Evolutionary conservation across 2,797 vertebrate genomes (phyloP).

Genomic region (Parambassis ranga): DNA sequence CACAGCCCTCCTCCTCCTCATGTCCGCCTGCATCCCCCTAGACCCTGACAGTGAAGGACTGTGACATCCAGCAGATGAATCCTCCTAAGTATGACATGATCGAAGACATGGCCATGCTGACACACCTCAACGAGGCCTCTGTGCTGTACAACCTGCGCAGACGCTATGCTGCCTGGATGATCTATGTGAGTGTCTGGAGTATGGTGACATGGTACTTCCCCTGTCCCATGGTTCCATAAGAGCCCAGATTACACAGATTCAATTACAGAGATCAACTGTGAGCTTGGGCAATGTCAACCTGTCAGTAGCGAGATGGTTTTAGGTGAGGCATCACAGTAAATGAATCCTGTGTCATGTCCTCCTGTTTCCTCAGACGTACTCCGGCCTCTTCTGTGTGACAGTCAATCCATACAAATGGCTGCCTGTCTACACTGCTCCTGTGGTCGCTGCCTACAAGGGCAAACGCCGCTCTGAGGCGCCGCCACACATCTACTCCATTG

Average conservation of each 20-base stretch:
- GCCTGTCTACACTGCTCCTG: constrained; percentile 86
- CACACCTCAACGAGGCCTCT: constrained; percentile 90
- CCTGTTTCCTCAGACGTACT: constrained; percentile 85
- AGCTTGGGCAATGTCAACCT: constrained; percentile 13
- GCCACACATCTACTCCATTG: constrained; percentile 91
- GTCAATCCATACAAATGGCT: constrained; percentile 97
- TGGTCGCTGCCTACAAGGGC: constrained; percentile 91
- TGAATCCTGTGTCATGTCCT: background rate
- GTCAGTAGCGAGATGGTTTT: background rate
- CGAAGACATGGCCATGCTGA: constrained; percentile 96
- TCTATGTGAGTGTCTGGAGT: constrained; percentile 83
- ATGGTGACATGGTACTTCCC: background rate
- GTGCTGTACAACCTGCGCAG: constrained; percentile 88
- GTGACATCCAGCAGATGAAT: constrained; percentile 91
- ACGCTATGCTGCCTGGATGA: constrained; percentile 90
- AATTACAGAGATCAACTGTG: constrained; percentile 5
- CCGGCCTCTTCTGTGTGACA: constrained; percentile 92
- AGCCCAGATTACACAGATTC: constrained; percentile 10
- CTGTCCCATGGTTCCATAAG: background rate
- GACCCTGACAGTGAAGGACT: constrained; percentile 84
- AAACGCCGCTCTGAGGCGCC: constrained; percentile 88
- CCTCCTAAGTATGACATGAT: constrained; percentile 92
- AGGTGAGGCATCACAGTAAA: background rate
- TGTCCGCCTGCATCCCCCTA: constrained; percentile 44
- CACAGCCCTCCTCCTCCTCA: background rate